phyloP scores from a whole-genome alignment of 2,113 vertebrate genomes.

The Peromyscus leucopus region DNA sequence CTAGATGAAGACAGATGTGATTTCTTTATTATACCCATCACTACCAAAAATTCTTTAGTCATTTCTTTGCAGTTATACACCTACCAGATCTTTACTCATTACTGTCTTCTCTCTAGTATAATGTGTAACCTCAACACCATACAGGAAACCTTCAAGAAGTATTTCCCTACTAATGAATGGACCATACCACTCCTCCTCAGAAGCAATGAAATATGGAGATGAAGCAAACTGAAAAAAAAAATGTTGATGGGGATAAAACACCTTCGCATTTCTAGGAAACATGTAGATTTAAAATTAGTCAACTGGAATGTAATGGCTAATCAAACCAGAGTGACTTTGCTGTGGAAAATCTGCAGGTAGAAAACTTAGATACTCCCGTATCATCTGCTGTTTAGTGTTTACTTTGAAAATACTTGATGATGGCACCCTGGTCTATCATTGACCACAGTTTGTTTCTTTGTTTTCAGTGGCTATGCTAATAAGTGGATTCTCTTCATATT shows the following conservation, averaged over 20 bases:
- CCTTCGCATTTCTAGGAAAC: neutral
- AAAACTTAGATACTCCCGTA: neutral
- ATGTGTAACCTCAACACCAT: neutral
- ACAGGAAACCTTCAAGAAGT: neutral
- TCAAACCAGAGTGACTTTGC: neutral
- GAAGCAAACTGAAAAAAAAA: neutral
- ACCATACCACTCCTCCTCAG: neutral
- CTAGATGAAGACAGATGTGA: neutral
- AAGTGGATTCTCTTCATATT: constrained; percentile 71
- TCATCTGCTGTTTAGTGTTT: neutral
- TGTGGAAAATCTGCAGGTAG: neutral
- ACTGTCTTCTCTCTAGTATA: neutral
- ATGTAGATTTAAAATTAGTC: constrained; percentile 29
- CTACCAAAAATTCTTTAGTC: neutral
- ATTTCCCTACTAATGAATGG: neutral
- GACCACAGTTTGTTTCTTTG: neutral
- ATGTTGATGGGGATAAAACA: neutral
- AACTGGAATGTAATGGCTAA: neutral
- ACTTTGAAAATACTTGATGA: neutral
- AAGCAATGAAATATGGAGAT: neutral
- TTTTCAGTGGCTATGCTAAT: constrained; percentile 64
- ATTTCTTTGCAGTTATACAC: neutral
- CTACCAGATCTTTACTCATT: neutral
- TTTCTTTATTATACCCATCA: neutral
- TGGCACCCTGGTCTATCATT: constrained; percentile 6